A percentile compares a stretch with the other conserved stretches of the same genome.
These are phyloP conservation scores for Pipistrellus nathusii DNA, from an alignment of 2,797 vertebrate species.

Conservation along the genomic window DNA sequence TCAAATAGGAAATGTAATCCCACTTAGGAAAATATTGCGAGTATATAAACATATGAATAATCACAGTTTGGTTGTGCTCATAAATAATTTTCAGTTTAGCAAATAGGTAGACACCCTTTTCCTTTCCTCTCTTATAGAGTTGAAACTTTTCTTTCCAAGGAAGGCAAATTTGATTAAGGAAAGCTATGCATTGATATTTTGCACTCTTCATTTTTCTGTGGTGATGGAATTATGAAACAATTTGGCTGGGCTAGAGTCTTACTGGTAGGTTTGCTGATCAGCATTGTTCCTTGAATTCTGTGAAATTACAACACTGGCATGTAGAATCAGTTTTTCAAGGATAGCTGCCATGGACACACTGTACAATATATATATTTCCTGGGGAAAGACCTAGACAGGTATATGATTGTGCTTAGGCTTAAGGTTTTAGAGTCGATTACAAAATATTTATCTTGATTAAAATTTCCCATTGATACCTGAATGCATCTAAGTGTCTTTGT, in stretches of 20 bases:
- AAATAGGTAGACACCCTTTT: slow-evolving; percentile 19
- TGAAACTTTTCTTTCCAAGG: slow-evolving; percentile 40
- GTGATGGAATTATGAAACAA: slow-evolving; percentile 4
- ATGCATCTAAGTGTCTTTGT: too few species aligned
- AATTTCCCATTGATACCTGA: too few species aligned
- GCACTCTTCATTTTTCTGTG: slow-evolving; percentile 16
- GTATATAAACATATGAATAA: background rate
- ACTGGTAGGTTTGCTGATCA: slow-evolving; percentile 5
- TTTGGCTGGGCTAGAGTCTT: background rate
- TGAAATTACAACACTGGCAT: slow-evolving; percentile 61
- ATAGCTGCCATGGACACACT: background rate
- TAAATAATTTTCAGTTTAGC: slow-evolving; percentile 22
- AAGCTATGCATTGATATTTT: slow-evolving; percentile 13
- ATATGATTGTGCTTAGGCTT: background rate
- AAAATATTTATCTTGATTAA: slow-evolving; percentile 17
- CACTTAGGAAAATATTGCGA: slow-evolving; percentile 45
- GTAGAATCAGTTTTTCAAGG: slow-evolving; percentile 73
- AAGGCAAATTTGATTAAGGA: slow-evolving; percentile 32
- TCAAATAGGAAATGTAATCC: background rate
- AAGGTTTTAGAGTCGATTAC: background rate
- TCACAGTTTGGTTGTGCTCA: background rate
- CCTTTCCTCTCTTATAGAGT: background rate
- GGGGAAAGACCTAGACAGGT: background rate
- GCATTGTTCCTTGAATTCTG: slow-evolving; percentile 55
- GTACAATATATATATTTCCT: background rate